Base-by-base conservation (phyloP, 2,888 invertebrate species). In the Agrenia bidenticulata region DNA sequence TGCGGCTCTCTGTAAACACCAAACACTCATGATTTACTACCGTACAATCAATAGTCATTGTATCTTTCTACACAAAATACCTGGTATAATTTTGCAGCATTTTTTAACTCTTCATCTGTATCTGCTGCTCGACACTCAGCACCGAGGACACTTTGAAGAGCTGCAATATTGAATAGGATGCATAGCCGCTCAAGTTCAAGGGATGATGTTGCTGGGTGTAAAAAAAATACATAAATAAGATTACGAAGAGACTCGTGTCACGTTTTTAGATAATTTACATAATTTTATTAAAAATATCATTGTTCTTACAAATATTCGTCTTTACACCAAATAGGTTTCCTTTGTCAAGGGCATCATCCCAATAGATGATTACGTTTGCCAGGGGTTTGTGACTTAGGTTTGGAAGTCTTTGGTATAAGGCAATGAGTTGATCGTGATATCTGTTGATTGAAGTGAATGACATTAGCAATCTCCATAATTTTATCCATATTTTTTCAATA, bases 301-400 rank as follows among this genome's bases (percentile, higher is more conserved):
- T 4, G 9, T 23, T 1, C 88, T 84, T 85, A 96, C 96, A 94
- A 72, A 96, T 83, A 79, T 92, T 94, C 79, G 92, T 89, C 80
- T 92, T 87, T 68, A 92, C 92, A 68, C 92, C 92, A 81, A 98
- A 96, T 77, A 97, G 86, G 11, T 93, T 90, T 61, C 94, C 94
- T 79, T 92, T 92, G 80, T 97, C 96, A 79, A 99, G 98, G 0
- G 98, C 97, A 86, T 98, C 97, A 81, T 96, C 95, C 98, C 99
- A 99, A 81, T 98, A 92, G 70, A 96, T 91, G 80, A 91, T 91
- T 0, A 68, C 42, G 32, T 61, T 62, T 61, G 97, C 87, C 81
- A 97, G 96, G 2, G 32, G 32, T 55, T 55, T 55, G 17, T 55
- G 55, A 17, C 7, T 24, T 7, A 55, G 7, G 76, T 92, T 88